phyloP scores from a whole-genome alignment of 2,113 vertebrate genomes.

The Odobenus rosmarus region DNA sequence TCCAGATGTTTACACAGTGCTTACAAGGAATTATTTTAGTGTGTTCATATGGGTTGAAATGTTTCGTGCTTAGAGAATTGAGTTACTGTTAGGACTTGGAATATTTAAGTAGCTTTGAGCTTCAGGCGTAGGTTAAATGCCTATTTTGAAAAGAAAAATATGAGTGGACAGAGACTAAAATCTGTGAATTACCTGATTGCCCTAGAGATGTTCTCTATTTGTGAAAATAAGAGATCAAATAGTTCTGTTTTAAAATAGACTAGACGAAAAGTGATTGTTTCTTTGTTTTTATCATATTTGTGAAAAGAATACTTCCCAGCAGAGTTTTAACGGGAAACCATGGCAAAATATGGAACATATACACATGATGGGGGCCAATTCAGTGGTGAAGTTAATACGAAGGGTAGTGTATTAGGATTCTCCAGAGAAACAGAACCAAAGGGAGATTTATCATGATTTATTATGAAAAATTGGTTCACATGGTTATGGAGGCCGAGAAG shows the following conservation, averaged over 20 bases:
- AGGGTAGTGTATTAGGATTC: not conserved
- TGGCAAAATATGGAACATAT: not conserved
- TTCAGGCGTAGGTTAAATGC: not conserved
- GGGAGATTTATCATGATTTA: not conserved
- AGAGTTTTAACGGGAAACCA: not conserved
- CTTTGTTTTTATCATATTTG: not conserved
- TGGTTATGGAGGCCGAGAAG: not conserved
- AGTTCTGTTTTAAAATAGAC: slow-evolving; percentile 6
- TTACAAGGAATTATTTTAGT: slow-evolving; percentile 41
- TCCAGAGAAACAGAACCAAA: not conserved
- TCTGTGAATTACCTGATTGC: not conserved
- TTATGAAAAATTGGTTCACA: not conserved
- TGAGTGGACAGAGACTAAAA: slow-evolving; percentile 2
- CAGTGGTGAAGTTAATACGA: not conserved
- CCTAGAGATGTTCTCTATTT: not conserved
- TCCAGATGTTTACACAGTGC: slow-evolving; percentile 40
- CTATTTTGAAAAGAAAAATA: not conserved
- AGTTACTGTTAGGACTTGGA: slow-evolving; percentile 18
- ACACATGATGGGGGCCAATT: not conserved
- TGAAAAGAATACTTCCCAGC: not conserved
- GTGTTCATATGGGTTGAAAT: slow-evolving; percentile 29
- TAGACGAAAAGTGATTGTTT: not conserved
- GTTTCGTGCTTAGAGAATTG: not conserved
- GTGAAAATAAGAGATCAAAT: slow-evolving; percentile 30
- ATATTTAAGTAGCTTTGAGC: slow-evolving; percentile 56